Conservation (phyloP, 2,113 vertebrate genomes). For the Vimba vimba region DNA sequence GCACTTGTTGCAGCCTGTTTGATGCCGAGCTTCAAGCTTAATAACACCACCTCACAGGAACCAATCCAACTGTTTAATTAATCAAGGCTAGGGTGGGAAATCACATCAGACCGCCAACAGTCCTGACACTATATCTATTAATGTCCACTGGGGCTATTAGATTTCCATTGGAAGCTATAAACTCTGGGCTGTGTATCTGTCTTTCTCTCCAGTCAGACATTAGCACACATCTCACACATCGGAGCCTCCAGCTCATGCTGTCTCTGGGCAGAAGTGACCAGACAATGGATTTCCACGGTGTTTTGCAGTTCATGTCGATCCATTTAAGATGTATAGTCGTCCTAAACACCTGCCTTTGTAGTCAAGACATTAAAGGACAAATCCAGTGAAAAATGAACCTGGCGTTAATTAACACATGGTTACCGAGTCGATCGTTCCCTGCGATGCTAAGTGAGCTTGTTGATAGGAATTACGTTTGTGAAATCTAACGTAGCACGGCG, state of each 20-base stretch:
- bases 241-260: neutral
- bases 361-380: neutral
- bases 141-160: conserved; percentile 49
- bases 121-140: conserved; percentile 43
- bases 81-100: neutral
- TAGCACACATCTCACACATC: neutral
- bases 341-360: neutral
- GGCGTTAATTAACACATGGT: no score
- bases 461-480: no score
- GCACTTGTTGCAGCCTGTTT: neutral
- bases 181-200: conserved; percentile 4
- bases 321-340: conserved; percentile 46
- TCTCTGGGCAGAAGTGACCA: conserved; percentile 39
- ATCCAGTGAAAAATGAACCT: no score
- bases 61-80: conserved; percentile 9
- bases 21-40: neutral
- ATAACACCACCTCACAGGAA: neutral
- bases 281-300: neutral
- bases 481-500: no score
- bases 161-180: conserved; percentile 45
- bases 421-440: no score
- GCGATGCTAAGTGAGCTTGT: no score
- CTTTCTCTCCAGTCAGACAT: conserved; percentile 17
- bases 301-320: conserved; percentile 34
- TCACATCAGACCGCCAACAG: neutral